Percentiles rank a stretch among this genome's conserved stretches.
Evolutionary conservation across 2,888 invertebrate genomes (phyloP).

Genomic region (Calameuta idolon): DNA sequence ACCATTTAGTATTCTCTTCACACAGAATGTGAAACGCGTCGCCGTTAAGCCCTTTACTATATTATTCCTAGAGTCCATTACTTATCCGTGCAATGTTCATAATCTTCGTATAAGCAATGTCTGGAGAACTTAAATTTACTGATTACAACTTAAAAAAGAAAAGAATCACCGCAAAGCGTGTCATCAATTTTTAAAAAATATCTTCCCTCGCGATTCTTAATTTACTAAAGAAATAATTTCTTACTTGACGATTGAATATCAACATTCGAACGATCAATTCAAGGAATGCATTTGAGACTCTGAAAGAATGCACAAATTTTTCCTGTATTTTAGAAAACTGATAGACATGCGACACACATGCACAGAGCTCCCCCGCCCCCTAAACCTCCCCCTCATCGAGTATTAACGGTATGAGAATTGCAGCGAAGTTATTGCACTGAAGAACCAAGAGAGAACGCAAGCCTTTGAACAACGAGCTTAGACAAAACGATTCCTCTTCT

Average conservation of each 20-base stretch:
- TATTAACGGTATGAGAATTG: slow-evolving; percentile 8
- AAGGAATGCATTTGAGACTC: neutral
- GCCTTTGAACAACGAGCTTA: neutral
- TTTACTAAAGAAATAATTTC: neutral
- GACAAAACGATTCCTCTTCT: neutral
- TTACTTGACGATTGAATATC: neutral
- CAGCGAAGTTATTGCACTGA: neutral
- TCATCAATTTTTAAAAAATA: neutral
- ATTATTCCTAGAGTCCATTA: neutral
- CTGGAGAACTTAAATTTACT: neutral
- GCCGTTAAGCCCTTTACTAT: neutral
- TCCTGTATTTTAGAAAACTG: slow-evolving; percentile 11
- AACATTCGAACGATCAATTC: neutral
- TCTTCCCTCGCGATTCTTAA: neutral
- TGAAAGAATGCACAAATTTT: neutral
- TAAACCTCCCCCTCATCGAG: slow-evolving; percentile 3
- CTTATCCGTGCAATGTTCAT: neutral
- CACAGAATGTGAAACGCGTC: neutral
- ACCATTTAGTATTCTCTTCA: neutral
- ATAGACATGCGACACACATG: slow-evolving; percentile 65
- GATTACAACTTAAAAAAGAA: neutral
- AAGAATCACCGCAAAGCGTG: neutral
- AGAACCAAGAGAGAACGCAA: neutral
- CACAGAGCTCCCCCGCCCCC: slow-evolving; percentile 47
- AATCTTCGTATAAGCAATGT: neutral